Base-by-base conservation (phyloP, 2,888 invertebrate species). In the Tenthredo livida region DNA sequence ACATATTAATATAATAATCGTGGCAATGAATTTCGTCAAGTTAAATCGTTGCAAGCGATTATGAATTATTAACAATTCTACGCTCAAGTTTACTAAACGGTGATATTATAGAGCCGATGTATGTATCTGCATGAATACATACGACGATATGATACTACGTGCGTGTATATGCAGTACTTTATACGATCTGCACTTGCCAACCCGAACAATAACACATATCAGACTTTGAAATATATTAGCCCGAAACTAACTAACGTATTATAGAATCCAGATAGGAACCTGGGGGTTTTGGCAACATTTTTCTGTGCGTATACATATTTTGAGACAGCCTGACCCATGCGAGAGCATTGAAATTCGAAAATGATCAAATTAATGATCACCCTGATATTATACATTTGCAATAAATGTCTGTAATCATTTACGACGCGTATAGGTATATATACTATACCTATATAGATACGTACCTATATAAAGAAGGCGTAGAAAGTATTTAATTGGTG, bases 401-500 rank as follows among this genome's bases (percentile, higher is more conserved):
- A 47, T 5, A 25, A 40, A 47, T 47, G 6, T 43, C n/a, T 25
- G 47, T 43, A 25, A 25, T n/a, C 73, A 47, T 25, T 40, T 9
- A 47, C 15, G 73, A 50, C 50, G 50, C n/a, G n/a, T n/a, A n/a
- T 50, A 50, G 50, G 17, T 17, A 17, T 33, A 17, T 33, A n/a
- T 25, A 4, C 29, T 29, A 33, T n/a, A 58, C 9, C n/a, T 7
- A 9, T 25, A 10, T 2, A 21, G 0, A 10, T 10, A 10, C n/a
- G 2, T 9, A 21, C n/a, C n/a, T n/a, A n/a, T n/a, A 17, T 58
- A 21, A n/a, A 21, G 43, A 25, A 75, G n/a, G 75, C 47, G 75
- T 75, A 75, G 75, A 75, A 75, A 75, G 75, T 75, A 75, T 10
- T 75, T 75, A 10, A 75, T 47, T 43, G 75, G 25, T 21, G 50